phyloP scores from a whole-genome alignment of 2,113 vertebrate species.

The Oncorhynchus masou region DNA sequence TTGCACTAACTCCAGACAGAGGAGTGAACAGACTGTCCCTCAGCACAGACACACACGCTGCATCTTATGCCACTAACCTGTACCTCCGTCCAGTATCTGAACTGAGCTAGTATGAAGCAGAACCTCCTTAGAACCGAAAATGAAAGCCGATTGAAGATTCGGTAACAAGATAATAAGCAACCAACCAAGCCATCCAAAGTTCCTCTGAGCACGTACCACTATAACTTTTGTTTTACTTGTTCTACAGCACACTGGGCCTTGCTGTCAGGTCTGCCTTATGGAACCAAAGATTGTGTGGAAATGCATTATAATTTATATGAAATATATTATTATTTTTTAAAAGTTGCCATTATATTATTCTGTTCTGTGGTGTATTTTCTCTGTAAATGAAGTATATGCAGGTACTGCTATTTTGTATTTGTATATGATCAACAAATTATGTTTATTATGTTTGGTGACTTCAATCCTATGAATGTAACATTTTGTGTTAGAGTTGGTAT shows the following conservation, averaged over 20 bases:
- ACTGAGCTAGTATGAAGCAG: not conserved
- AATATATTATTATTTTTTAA: not conserved
- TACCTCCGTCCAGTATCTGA: not conserved
- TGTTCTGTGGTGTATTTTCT: slow-evolving; percentile 18
- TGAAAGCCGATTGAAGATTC: not conserved
- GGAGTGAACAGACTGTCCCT: not conserved
- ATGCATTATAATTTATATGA: slow-evolving; percentile 23
- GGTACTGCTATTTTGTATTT: slow-evolving; percentile 30
- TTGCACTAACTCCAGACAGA: slow-evolving; percentile 16
- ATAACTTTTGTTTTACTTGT: too few relatives aligned
- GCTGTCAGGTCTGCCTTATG: slow-evolving; percentile 37
- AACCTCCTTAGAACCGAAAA: too few relatives aligned
- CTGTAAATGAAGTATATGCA: slow-evolving; percentile 1
- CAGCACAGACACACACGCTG: slow-evolving; percentile 4
- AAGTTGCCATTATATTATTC: slow-evolving; percentile 23
- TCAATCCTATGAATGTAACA: slow-evolving; percentile 32
- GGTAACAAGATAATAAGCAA: too few relatives aligned
- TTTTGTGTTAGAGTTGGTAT: not conserved
- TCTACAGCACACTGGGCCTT: not conserved
- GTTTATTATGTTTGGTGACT: not conserved
- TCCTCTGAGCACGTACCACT: not conserved
- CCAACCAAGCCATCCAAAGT: not conserved
- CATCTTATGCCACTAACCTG: slow-evolving; percentile 19
- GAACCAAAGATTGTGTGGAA: slow-evolving; percentile 49
- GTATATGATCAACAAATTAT: slow-evolving; percentile 4